phyloP scores from a whole-genome alignment of 1,140 invertebrate species.

The Episyrphus balteatus region DNA sequence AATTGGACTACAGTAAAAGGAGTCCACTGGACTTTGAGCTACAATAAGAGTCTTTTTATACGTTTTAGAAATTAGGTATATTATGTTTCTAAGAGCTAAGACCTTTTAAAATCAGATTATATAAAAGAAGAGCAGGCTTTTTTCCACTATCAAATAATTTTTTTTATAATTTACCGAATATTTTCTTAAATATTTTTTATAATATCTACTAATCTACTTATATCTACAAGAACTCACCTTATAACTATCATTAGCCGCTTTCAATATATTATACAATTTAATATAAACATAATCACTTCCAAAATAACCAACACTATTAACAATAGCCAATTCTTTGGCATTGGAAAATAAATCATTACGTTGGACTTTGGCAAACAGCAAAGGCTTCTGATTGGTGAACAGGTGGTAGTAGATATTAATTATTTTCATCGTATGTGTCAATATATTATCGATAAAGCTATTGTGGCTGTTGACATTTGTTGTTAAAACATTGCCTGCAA shows the following conservation, averaged over 20 bases:
- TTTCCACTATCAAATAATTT: no score
- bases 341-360: conserved; percentile 12
- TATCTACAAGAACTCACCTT: conserved; percentile 51
- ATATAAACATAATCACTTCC: conserved; percentile 57
- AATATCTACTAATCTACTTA: no score
- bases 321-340: conserved; percentile 14
- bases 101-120: no score
- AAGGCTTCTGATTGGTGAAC: conserved; percentile 51
- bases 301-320: conserved; percentile 47
- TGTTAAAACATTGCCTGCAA: no score
- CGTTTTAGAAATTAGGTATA: no score
- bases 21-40: no score
- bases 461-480: neutral
- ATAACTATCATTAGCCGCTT: conserved; percentile 62
- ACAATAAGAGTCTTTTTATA: no score
- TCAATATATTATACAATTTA: conserved; percentile 61
- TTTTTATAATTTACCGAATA: no score
- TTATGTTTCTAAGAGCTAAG: no score
- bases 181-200: no score
- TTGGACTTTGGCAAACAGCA: conserved; percentile 34
- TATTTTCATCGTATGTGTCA: conserved; percentile 53
- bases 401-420: conserved; percentile 64
- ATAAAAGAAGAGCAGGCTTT: no score
- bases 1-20: no score
- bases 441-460: conserved; percentile 28